Evolutionary conservation across 2,888 invertebrate species (phyloP), one percentile per base, ranked within the genome.

Genomic region (Boloria selene): DNA sequence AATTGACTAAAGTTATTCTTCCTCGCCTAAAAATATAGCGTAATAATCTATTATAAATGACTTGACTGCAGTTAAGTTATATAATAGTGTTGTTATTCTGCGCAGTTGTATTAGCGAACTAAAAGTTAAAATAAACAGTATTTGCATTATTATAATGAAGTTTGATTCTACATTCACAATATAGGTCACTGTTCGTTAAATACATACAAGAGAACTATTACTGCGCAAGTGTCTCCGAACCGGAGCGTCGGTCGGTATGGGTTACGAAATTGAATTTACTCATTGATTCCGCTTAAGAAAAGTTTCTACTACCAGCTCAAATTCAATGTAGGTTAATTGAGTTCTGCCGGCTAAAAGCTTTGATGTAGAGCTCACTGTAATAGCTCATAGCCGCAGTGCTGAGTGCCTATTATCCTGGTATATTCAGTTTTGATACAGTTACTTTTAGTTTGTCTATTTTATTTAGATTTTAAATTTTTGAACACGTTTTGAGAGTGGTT

Each of bases 291-390:
- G 59, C 64, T 65, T 64, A 58, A 58, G 66, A 68, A 69, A 72
- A 70, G 68, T 72, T 72, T 68, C 54, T 64, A 63, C 56, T 67
- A 64, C 55, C 54, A 69, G 61, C 61, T 63, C 65, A 58, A 70
- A 71, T 62, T 72, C 68, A 68, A 72, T 71, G 68, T 72, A 65
- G 72, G 72, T 72, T 73, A 72, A 71, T 73, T 71, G 67, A 69
- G 69, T 73, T 74, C 67, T 65, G 69, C 65, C 65, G 68, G 69
- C 70, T 73, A 69, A 71, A 70, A 72, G 67, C 68, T 61, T 70
- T 67, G 60, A 69, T 66, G 67, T 67, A 69, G 64, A 69, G 58
- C 64, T 66, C 56, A 59, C 64, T 67, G 53, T 67, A 58, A 67
- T 67, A 67, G 67, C 67, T 64, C 61, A 67, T 51, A 64, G 67